Evolutionary conservation across 2,797 vertebrate species (phyloP).

Genomic region (Paratrypauchen microcephalus): DNA sequence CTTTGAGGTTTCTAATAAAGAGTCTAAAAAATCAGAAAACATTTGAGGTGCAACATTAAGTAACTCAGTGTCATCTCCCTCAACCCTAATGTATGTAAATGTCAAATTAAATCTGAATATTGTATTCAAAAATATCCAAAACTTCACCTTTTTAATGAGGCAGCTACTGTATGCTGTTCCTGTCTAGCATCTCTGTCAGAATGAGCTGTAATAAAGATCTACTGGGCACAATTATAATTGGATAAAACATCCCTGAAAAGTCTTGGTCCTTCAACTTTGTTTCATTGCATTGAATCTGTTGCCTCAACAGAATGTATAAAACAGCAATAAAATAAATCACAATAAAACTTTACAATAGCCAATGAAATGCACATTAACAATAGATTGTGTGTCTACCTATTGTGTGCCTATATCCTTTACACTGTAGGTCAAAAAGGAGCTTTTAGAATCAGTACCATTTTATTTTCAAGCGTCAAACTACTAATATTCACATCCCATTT

Average conservation of each 20-base stretch:
- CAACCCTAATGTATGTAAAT: neutral
- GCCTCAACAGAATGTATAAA: neutral
- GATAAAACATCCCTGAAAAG: neutral
- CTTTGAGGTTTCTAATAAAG: neutral
- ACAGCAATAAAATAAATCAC: neutral
- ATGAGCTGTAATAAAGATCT: slow-evolving; percentile 2
- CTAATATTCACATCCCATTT: too few relatives aligned
- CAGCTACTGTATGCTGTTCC: neutral
- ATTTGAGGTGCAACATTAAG: neutral
- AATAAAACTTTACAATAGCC: neutral
- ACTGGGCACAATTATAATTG: slow-evolving; percentile 1
- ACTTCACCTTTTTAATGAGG: neutral
- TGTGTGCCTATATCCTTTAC: too few relatives aligned
- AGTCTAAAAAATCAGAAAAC: neutral
- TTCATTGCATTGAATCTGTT: neutral
- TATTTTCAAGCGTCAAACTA: too few relatives aligned
- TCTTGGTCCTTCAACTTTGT: neutral
- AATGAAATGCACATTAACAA: too few relatives aligned
- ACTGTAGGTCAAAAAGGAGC: too few relatives aligned
- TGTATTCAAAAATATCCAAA: neutral
- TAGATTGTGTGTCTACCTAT: too few relatives aligned
- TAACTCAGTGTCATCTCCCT: neutral
- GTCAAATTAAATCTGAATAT: slow-evolving; percentile 3
- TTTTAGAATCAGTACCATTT: too few relatives aligned
- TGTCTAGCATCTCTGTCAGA: slow-evolving; percentile 4